Evolutionary conservation across 2,797 vertebrate genomes (phyloP).

Genomic region (Ataeniobius toweri): DNA sequence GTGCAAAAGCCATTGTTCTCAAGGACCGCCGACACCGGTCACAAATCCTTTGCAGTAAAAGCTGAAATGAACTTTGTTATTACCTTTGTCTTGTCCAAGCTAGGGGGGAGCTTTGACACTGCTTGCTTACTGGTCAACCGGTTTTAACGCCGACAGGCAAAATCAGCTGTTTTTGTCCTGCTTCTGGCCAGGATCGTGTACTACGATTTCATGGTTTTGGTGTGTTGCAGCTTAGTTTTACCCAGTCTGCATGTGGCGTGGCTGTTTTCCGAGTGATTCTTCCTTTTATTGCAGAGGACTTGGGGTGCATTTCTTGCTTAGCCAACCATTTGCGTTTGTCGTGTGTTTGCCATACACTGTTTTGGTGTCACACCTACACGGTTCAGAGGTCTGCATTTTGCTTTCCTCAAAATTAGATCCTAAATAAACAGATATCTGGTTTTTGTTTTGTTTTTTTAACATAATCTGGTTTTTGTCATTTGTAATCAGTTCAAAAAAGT

Average conservation of each 20-base stretch:
- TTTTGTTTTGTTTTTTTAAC: background rate
- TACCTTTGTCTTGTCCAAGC: too few relatives aligned
- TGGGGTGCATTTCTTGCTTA: background rate
- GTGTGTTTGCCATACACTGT: background rate
- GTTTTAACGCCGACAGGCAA: too few relatives aligned
- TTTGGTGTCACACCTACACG: background rate
- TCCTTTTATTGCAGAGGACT: background rate
- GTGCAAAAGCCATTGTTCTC: background rate
- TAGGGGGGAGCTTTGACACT: too few relatives aligned
- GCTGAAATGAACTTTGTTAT: too few relatives aligned
- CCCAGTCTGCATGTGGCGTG: background rate
- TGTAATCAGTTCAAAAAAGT: background rate
- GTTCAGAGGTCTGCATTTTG: background rate
- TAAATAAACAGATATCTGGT: background rate
- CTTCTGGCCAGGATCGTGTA: too few relatives aligned
- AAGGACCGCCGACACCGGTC: background rate
- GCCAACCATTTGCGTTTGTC: background rate
- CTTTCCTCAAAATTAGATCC: background rate
- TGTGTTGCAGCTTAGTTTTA: too few relatives aligned
- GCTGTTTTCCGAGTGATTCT: background rate
- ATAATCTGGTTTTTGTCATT: background rate
- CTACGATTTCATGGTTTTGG: too few relatives aligned
- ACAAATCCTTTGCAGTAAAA: background rate
- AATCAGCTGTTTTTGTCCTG: too few relatives aligned
- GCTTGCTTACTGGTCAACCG: too few relatives aligned